Base-by-base conservation (phyloP, 1,140 invertebrate genomes). In the Drosophila watanabei region DNA sequence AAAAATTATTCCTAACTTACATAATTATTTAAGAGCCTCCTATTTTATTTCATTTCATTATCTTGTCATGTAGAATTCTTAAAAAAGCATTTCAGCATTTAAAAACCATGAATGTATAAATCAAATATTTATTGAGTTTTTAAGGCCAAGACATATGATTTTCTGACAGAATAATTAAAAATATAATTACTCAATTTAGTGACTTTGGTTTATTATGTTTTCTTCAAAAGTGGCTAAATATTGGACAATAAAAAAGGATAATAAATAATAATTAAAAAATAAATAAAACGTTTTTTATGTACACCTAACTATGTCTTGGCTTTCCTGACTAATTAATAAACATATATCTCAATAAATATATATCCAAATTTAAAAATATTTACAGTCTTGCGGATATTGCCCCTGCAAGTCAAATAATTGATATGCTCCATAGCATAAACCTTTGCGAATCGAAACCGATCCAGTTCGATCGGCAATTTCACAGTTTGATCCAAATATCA, bases 401-500 rank as follows among this genome's bases (percentile, higher is more conserved):
- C 33, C 35, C 35, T 13, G 20, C 6, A 9, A 7, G 2, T n/a
- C n/a, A 32, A 39, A 28, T 28, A 52, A 39, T 58, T 39, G 11
- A 11, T 35, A 56, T 28, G 13, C 9, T 8, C 8, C 28, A 28
- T 35, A 35, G 24, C 16, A 54, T 28, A 54, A 30, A 20, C 20
- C 48, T 5, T 24, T 10, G 14, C 14, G n/a, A 18, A 39, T 58
- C 41, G 33, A 24, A 68, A 28, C 14, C 32, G 24, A 69, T 69
- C 16, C 48, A 62, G 39, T 43, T 65, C 2, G 63, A 45, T 63
- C 20, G 43, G 24, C 6, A 35, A 33, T 45, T 32, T 13, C 24
- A 61, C 20, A n/a, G 30, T 30, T 41, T 33, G 69, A 52, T 61
- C 69, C 18, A 75, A 75, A 61, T 61, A 61, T 5, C 24, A 43